A percentile compares a stretch with the other conserved stretches of the same genome.
Conservation (phyloP, 2,888 invertebrate genomes). For the Eupithecia dodoneata region DNA sequence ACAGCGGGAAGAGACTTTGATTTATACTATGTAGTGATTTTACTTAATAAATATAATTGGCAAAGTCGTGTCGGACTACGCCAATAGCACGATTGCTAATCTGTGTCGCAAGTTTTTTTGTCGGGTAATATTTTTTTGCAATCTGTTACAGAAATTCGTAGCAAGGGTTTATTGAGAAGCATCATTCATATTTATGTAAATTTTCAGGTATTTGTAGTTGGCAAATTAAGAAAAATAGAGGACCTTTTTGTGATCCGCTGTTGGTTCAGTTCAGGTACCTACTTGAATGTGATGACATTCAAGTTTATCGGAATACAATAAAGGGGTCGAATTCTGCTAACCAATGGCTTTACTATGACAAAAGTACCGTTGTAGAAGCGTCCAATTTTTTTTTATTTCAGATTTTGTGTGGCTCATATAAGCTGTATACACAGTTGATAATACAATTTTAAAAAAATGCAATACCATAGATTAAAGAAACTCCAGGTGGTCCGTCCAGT, state of each 20-base stretch:
- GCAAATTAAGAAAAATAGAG: neutral
- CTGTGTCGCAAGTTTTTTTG: neutral
- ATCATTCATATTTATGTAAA: neutral
- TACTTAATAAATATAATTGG: neutral
- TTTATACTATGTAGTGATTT: no score
- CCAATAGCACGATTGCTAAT: neutral
- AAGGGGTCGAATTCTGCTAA: no score
- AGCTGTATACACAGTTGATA: no score
- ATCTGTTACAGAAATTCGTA: neutral
- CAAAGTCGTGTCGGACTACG: neutral
- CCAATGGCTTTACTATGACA: no score
- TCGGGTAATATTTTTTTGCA: no score
- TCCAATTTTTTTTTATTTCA: no score
- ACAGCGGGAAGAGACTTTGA: no score
- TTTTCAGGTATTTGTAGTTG: neutral
- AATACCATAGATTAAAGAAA: no score
- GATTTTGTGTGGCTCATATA: no score
- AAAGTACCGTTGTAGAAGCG: no score
- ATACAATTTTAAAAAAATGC: no score
- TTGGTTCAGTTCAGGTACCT: neutral
- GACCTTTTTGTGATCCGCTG: neutral
- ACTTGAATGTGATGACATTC: neutral
- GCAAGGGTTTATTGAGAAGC: neutral
- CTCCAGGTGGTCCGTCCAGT: no score
- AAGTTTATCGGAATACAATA: slow-evolving; percentile 4